Evolutionary conservation across 2,888 invertebrate species (phyloP).

Genomic region (Latrodectus elegans): DNA sequence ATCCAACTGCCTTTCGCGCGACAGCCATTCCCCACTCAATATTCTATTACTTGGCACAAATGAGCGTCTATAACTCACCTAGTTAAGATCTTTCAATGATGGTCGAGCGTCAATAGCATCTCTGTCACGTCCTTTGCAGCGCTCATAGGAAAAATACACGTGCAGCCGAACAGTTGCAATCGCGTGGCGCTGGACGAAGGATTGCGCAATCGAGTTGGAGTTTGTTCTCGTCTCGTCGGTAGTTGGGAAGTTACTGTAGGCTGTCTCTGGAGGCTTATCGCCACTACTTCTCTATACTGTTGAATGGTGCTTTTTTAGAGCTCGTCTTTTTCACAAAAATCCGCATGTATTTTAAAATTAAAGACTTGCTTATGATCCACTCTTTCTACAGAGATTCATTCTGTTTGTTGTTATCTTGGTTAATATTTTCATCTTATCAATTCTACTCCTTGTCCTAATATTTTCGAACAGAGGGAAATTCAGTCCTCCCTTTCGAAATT

Average conservation of each 20-base stretch:
- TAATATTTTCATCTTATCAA: constrained; percentile 62
- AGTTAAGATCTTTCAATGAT: too few species aligned
- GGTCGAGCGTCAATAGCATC: too few species aligned
- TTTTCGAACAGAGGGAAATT: constrained; percentile 22
- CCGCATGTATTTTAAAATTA: constrained; percentile 67
- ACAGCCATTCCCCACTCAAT: too few species aligned
- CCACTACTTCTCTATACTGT: not conserved
- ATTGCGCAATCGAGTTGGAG: constrained; percentile 38
- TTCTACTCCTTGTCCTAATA: constrained; percentile 52
- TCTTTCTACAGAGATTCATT: constrained; percentile 65
- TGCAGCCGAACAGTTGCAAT: too few species aligned
- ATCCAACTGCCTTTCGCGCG: too few species aligned
- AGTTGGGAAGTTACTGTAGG: not conserved
- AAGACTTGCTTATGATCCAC: constrained; percentile 66
- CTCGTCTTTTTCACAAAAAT: constrained; percentile 30
- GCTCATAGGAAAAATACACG: too few species aligned
- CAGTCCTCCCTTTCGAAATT: constrained; percentile 33
- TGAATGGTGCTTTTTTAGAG: constrained; percentile 21
- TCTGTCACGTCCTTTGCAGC: too few species aligned
- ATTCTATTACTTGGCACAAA: too few species aligned
- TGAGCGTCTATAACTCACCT: too few species aligned
- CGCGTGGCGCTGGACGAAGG: not conserved
- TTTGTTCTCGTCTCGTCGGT: constrained; percentile 17
- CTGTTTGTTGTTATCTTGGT: constrained; percentile 60
- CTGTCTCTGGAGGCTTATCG: not conserved